These are phyloP conservation scores for Drosophila obscura DNA, from an alignment of 1,140 invertebrate genomes.

Conservation along the genomic window DNA sequence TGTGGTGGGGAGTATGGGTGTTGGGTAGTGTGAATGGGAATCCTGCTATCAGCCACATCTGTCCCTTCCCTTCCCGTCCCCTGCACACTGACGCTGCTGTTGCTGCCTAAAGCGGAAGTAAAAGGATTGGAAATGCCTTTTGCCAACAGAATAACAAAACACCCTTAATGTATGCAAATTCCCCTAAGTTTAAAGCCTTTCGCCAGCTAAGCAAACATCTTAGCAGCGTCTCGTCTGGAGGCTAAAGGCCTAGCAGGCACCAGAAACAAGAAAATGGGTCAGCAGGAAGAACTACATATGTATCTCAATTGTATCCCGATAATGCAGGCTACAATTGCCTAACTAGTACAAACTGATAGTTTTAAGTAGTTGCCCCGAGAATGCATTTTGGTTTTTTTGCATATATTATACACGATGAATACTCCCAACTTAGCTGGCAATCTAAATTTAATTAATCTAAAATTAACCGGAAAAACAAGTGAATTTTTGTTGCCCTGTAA, in stretches of 20 bases:
- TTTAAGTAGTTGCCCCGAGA: no score
- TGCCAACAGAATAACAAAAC: slow-evolving; percentile 60
- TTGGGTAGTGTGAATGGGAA: slow-evolving; percentile 50
- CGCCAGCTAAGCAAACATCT: slow-evolving; percentile 67
- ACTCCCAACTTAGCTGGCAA: no score
- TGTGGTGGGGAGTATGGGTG: not conserved
- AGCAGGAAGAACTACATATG: no score
- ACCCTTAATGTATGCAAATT: slow-evolving; percentile 76
- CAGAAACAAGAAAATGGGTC: slow-evolving; percentile 12
- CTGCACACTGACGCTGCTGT: slow-evolving; percentile 32
- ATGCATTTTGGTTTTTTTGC: no score
- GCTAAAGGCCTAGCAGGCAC: not conserved
- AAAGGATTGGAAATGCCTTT: slow-evolving; percentile 79
- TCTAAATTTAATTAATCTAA: no score
- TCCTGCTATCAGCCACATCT: slow-evolving; percentile 77
- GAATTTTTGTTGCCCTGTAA: no score
- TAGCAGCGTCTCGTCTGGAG: slow-evolving; percentile 16
- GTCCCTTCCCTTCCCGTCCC: slow-evolving; percentile 28
- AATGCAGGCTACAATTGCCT: no score
- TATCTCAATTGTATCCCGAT: no score
- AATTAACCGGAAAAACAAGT: no score
- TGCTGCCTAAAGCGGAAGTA: slow-evolving; percentile 75
- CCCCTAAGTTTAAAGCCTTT: slow-evolving; percentile 66
- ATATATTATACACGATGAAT: no score
- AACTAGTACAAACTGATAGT: no score